Conservation (phyloP, 2,888 invertebrate species). For the Nasonia oneida region DNA sequence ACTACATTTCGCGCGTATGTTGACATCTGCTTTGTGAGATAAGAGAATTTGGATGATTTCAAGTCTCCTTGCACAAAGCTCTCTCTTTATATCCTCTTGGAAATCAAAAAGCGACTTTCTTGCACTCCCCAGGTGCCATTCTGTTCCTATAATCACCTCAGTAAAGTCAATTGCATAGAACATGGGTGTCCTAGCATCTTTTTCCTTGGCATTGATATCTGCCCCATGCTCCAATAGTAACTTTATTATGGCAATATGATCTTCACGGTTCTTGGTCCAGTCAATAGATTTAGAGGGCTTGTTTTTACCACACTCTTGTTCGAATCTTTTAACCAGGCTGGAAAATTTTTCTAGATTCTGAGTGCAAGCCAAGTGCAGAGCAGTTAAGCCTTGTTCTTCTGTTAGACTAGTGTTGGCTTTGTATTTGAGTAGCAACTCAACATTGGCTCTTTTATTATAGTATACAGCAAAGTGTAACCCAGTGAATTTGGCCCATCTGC, state of each 20-base stretch:
- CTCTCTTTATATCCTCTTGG: background rate
- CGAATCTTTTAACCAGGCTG: background rate
- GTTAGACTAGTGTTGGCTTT: background rate
- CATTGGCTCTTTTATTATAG: background rate
- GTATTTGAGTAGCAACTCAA: conserved; percentile 4
- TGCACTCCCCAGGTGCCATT: background rate
- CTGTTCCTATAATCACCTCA: background rate
- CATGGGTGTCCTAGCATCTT: background rate
- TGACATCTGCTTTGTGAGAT: background rate
- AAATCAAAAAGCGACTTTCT: background rate
- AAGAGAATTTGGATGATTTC: background rate
- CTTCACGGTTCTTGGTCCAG: background rate
- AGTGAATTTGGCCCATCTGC: background rate
- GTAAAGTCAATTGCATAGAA: background rate
- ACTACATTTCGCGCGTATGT: background rate
- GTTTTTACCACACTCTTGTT: background rate
- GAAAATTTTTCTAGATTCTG: background rate
- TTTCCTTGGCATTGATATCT: conserved; percentile 17
- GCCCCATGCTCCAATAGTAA: background rate
- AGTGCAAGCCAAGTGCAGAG: conserved; percentile 22
- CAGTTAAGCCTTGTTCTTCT: background rate
- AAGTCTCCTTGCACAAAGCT: background rate
- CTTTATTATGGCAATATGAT: background rate
- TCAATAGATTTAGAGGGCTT: background rate
- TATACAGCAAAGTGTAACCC: conserved; percentile 6